Evolutionary conservation across 53 echinoderm and acorn worm genomes (phyloP).

Genomic region (Hippasteria phrygiana): DNA sequence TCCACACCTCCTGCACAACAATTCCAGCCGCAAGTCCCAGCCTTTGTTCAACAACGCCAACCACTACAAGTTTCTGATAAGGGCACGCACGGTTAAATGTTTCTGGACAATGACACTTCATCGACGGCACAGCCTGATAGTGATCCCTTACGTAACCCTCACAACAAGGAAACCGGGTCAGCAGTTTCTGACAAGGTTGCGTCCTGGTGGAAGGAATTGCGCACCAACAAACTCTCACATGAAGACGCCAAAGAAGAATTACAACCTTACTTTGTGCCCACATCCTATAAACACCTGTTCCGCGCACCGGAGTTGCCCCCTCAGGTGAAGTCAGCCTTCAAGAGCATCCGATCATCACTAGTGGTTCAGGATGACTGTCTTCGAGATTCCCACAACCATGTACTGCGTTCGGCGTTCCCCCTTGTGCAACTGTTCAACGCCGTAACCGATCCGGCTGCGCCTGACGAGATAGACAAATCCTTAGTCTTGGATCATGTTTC

Average conservation of each 20-base stretch:
- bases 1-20: conserved; percentile 20
- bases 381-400: background rate
- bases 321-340: conserved; percentile 22
- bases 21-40: background rate
- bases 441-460: background rate
- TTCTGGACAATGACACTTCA: background rate
- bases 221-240: conserved; percentile 3
- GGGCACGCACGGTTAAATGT: background rate
- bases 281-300: too few relatives aligned
- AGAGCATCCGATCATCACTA: background rate
- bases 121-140: background rate
- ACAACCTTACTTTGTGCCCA: conserved; percentile 21
- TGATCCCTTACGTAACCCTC: background rate
- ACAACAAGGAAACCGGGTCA: background rate
- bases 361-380: conserved; percentile 22
- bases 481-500: background rate
- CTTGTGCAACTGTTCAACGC: conserved; percentile 25
- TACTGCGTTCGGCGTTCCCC: background rate
- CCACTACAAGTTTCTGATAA: background rate
- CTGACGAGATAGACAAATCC: background rate
- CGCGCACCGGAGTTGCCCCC: conserved; percentile 27
- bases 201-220: conserved; percentile 6
- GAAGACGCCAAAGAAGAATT: conserved; percentile 19
- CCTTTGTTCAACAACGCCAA: background rate
- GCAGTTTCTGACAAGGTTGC: background rate